These are phyloP conservation scores for Hypomesus transpacificus DNA, from an alignment of 2,113 vertebrate species.

Conservation along the genomic window DNA sequence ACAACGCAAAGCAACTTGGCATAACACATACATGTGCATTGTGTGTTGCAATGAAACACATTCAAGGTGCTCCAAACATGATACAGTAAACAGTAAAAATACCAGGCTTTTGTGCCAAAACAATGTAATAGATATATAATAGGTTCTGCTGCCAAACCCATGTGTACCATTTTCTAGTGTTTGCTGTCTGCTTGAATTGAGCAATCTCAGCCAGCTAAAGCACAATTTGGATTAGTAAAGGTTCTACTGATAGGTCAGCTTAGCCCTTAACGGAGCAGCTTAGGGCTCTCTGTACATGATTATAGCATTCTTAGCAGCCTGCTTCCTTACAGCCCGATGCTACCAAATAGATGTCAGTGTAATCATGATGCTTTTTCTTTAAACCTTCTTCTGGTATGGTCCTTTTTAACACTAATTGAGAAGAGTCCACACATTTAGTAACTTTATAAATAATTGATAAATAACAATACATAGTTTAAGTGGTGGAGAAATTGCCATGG, in stretches of 20 bases:
- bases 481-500: neutral
- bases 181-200: conserved; percentile 58
- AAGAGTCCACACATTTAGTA: neutral
- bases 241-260: conserved; percentile 73
- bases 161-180: conserved; percentile 44
- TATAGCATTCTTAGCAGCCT: conserved; percentile 67
- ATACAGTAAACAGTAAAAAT: no score
- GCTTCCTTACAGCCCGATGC: conserved; percentile 73
- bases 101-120: conserved; percentile 23
- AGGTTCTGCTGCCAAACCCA: conserved; percentile 35
- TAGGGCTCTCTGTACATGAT: conserved; percentile 71
- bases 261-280: conserved; percentile 77
- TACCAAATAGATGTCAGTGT: conserved; percentile 52
- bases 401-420: conserved; percentile 36
- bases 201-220: conserved; percentile 69
- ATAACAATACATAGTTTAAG: neutral
- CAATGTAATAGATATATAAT: conserved; percentile 45
- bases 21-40: no score
- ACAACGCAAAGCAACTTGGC: no score
- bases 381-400: conserved; percentile 30
- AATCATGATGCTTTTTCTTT: conserved; percentile 25
- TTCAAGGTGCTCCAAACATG: no score
- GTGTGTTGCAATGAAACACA: no score
- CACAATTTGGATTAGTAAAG: conserved; percentile 74
- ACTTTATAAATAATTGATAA: neutral